phyloP scores from a whole-genome alignment of 2,797 vertebrate species.

The Meriones psammophilus region DNA sequence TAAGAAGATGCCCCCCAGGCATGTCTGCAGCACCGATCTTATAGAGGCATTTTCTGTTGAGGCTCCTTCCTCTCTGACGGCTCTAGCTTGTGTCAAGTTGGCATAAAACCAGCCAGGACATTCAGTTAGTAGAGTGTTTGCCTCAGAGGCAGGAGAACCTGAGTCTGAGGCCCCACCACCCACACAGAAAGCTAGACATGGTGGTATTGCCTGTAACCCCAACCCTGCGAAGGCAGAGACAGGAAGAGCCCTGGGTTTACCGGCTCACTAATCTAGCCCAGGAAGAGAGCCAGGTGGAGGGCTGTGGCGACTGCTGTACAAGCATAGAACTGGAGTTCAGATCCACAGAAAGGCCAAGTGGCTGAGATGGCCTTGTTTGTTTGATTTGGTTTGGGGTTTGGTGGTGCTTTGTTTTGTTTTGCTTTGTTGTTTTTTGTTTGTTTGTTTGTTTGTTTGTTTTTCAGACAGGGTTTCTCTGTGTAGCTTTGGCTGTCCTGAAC shows the following conservation, averaged over 20 bases:
- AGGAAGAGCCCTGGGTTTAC: background rate
- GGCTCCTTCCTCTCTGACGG: background rate
- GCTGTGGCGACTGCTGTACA: background rate
- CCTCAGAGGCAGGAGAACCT: background rate
- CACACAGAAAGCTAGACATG: background rate
- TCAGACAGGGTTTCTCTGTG: too few relatives aligned
- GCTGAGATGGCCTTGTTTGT: too few relatives aligned
- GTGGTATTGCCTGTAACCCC: background rate
- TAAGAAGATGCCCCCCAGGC: background rate
- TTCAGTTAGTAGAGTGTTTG: background rate
- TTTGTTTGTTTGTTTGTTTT: too few relatives aligned
- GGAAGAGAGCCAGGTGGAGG: background rate
- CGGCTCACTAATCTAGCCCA: background rate
- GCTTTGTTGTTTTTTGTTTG: too few relatives aligned
- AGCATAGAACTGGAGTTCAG: background rate
- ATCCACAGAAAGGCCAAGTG: background rate
- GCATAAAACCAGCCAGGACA: background rate
- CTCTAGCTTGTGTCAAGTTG: background rate
- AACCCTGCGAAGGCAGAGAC: background rate
- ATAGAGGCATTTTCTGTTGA: background rate
- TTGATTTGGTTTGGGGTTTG: too few relatives aligned
- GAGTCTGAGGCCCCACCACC: background rate
- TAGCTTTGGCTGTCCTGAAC: too few relatives aligned
- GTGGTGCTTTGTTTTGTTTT: too few relatives aligned
- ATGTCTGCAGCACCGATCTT: too few relatives aligned